A percentile compares a stretch with the other conserved stretches of the same genome.
Conservation (phyloP, 2,797 vertebrate species). For the Rousettus madagascariensis region DNA sequence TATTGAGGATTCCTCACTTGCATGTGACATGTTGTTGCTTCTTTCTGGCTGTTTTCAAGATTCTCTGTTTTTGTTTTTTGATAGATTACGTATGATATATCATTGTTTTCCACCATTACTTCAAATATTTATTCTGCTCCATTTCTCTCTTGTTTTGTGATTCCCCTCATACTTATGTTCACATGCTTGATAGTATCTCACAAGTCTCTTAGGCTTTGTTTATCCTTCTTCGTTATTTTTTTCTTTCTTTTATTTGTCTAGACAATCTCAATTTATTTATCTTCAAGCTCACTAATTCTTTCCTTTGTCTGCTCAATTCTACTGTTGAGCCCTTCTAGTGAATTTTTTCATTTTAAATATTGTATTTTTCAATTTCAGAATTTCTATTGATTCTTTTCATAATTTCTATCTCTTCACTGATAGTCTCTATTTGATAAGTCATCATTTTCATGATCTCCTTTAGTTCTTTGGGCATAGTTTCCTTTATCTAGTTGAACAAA, state of each 20-base stretch:
- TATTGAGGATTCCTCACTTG: background rate
- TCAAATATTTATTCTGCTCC: background rate
- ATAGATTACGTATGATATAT: background rate
- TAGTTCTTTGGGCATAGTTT: background rate
- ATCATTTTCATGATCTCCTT: background rate
- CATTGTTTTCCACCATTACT: background rate
- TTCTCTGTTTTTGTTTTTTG: background rate
- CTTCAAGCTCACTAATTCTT: background rate
- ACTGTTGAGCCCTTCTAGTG: background rate
- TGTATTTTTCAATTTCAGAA: background rate
- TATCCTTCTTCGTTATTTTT: background rate
- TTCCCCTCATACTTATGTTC: background rate
- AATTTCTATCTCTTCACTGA: background rate
- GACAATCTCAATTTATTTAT: background rate
- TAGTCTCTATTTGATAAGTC: background rate
- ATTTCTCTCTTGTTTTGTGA: background rate
- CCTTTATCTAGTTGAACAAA: background rate
- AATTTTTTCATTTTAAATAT: background rate
- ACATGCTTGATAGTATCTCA: background rate
- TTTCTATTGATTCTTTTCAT: background rate
- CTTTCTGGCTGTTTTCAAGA: background rate
- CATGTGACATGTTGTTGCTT: background rate
- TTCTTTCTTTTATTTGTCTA: background rate
- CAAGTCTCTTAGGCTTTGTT: background rate
- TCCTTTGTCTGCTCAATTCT: background rate